Percentiles rank a stretch among this genome's conserved stretches.
Conservation (phyloP, 2,888 invertebrate genomes). For the Sicus ferrugineus region DNA sequence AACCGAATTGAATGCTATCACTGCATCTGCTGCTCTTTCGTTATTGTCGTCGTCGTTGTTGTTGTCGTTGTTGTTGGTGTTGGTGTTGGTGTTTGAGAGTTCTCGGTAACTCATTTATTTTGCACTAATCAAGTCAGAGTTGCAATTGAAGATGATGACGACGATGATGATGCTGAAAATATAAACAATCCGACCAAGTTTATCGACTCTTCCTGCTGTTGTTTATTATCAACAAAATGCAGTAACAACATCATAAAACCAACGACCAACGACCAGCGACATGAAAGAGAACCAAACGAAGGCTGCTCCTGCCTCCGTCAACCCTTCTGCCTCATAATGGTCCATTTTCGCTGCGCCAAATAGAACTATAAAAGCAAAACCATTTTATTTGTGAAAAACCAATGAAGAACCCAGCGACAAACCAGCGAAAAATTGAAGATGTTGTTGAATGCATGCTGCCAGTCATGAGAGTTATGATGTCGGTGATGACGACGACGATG, state of each 20-base stretch:
- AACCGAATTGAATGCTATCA: neutral
- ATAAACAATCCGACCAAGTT: neutral
- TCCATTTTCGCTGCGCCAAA: too few relatives aligned
- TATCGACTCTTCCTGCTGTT: neutral
- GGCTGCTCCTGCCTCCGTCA: too few relatives aligned
- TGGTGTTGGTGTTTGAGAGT: neutral
- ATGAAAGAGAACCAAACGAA: too few relatives aligned
- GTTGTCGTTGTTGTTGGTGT: conserved; percentile 1
- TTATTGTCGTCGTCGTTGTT: neutral
- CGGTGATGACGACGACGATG: too few relatives aligned
- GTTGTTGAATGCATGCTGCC: too few relatives aligned
- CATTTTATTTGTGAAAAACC: too few relatives aligned
- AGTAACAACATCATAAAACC: conserved; percentile 1
- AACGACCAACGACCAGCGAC: too few relatives aligned
- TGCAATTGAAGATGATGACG: neutral
- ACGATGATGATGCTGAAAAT: neutral
- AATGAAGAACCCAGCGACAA: too few relatives aligned
- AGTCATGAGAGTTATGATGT: too few relatives aligned
- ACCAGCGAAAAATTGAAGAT: too few relatives aligned
- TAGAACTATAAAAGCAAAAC: too few relatives aligned
- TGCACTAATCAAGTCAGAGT: neutral
- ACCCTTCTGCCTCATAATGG: too few relatives aligned
- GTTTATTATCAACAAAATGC: conserved; percentile 1
- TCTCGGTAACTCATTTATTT: neutral
- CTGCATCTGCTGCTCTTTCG: neutral